Base-by-base conservation (phyloP, 2,888 invertebrate genomes). In the Euphydryas editha region DNA sequence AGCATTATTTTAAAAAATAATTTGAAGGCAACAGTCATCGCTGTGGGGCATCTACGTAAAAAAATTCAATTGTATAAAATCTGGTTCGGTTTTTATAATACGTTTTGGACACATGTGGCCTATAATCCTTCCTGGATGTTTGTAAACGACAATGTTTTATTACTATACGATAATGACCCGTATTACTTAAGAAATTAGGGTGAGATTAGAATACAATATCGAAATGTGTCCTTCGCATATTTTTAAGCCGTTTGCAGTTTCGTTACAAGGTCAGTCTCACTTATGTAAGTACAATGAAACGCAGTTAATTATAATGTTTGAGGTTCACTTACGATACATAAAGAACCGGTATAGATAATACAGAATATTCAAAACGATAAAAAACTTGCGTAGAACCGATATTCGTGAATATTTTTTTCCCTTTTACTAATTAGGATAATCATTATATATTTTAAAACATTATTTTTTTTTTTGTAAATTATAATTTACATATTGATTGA, bases 1-100 rank as follows among this genome's bases (percentile, higher is more conserved):
- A n/a, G 54, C 18, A 24, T 21, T 49, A 49, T 10, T 20, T 17
- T 24, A 59, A 61, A 64, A 17, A 37, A 75, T 80, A 77, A 81
- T 80, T 79, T 75, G 74, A 72, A 77, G 75, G 75, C 75, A 81
- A 77, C 78, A 76, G 69, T 30, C 70, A 55, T 63, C 72, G 78
- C 70, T 76, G 77, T 82, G 78, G 83, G 81, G 81, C 82, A 77
- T 67, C 71, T 59, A 66, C 75, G 81, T 79, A 81, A 81, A 79
- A 80, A 54, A 30, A 74, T 68, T 70, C 71, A 75, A 78, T 78
- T 77, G 77, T 80, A 78, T 75, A 74, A 79, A 83, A 81, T 82
- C 78, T 80, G 80, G 73, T 73, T 70, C 71, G 72, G 74, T 76
- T 79, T 76, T 76, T 76, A 65, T 76, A 74, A 73, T 74, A 74